Evolutionary conservation across 2,113 vertebrate genomes (phyloP).

Genomic region (Colinus virginianus): DNA sequence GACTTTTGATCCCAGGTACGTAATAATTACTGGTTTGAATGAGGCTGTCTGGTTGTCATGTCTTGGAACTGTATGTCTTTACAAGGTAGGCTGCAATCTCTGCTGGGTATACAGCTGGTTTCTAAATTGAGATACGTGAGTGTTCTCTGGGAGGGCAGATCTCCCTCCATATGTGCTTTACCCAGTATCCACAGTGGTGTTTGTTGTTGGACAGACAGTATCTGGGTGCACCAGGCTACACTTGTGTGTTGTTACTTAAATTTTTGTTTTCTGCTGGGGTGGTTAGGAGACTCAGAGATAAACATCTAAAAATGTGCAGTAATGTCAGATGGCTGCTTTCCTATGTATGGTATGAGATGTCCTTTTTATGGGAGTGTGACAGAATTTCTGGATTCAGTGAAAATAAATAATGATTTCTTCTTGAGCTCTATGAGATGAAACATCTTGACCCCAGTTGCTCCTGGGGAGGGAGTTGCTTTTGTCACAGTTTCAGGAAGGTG

Average conservation of each 20-base stretch:
- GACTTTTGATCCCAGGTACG: conserved; percentile 36
- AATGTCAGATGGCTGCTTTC: not conserved
- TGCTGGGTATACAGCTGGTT: fast-evolving
- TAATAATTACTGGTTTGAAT: not conserved
- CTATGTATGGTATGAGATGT: not conserved
- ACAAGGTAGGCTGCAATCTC: not conserved
- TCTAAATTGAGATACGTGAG: not conserved
- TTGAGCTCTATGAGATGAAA: not conserved
- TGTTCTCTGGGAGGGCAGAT: not conserved
- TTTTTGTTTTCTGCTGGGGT: not conserved
- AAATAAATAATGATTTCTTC: not conserved
- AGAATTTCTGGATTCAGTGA: not conserved
- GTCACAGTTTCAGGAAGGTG: not conserved
- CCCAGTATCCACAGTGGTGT: not conserved
- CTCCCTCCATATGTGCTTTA: not conserved
- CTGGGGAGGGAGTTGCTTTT: not conserved
- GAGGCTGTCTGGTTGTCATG: not conserved
- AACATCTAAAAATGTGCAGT: not conserved
- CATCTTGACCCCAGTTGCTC: not conserved
- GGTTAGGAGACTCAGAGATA: not conserved
- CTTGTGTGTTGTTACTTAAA: not conserved
- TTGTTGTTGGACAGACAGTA: not conserved
- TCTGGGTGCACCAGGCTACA: not conserved
- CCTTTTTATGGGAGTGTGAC: not conserved
- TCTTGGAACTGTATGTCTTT: not conserved